These are phyloP conservation scores for Drosophila lowei DNA, from an alignment of 1,140 invertebrate genomes.

Conservation along the genomic window DNA sequence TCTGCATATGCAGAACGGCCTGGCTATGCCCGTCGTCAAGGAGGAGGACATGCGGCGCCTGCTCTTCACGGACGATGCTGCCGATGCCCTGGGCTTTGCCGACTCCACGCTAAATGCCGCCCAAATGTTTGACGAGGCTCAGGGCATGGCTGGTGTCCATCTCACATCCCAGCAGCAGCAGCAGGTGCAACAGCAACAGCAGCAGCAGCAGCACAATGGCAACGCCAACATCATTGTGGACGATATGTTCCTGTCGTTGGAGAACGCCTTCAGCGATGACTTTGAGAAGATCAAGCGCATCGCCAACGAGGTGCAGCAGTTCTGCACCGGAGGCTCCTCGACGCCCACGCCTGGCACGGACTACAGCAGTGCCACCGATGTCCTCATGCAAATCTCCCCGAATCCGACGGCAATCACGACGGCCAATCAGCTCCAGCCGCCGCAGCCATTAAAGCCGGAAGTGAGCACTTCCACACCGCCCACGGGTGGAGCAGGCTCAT, in stretches of 20 bases:
- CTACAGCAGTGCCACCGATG: constrained; percentile 49
- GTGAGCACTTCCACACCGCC: constrained; percentile 64
- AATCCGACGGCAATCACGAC: constrained; percentile 20
- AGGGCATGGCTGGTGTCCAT: constrained; percentile 40
- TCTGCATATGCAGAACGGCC: constrained; percentile 85
- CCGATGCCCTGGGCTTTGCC: constrained; percentile 74
- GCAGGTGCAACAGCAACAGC: constrained; percentile 63
- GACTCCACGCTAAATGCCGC: constrained; percentile 73
- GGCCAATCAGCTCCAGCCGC: constrained; percentile 68
- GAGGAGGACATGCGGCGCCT: constrained; percentile 84
- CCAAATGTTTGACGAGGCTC: constrained; percentile 81
- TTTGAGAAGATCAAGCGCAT: constrained; percentile 90
- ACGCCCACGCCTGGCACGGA: constrained; percentile 58
- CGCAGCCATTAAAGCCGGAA: constrained; percentile 74
- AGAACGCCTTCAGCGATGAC: constrained; percentile 87
- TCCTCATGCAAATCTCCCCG: constrained; percentile 77
- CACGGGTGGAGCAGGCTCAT: constrained; percentile 36
- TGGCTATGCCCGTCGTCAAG: constrained; percentile 83
- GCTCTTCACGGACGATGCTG: constrained; percentile 82
- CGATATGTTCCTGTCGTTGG: constrained; percentile 88
- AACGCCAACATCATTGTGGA: constrained; percentile 85
- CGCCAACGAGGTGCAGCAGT: constrained; percentile 89
- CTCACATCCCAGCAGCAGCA: constrained; percentile 63
- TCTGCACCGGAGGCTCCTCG: constrained; percentile 85
- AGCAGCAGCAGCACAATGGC: constrained; percentile 51